Base-by-base conservation (phyloP, 1,140 invertebrate species). In the Telenomus remus region DNA sequence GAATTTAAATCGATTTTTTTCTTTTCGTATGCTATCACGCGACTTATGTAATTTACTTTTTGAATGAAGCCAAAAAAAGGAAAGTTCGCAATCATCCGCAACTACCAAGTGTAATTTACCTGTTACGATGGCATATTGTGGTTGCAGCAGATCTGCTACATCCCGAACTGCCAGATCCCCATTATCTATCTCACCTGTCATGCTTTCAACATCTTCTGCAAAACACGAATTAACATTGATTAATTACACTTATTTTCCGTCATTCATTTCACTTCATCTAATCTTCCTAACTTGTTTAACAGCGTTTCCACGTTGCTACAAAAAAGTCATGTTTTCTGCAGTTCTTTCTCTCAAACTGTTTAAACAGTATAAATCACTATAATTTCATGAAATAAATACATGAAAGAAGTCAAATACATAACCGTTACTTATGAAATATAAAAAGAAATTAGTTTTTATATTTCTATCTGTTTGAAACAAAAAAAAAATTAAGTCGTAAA, bases 111-210 rank as follows among this genome's bases (percentile, higher is more conserved):
- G 55, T 79, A 75, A 53, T 85, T 65, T 83, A 93, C 93, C 96
- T 66, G 96, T 95, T 69, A 97, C 93, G 80, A 97, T 93, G 48
- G 94, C 95, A 87, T 94, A 96, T 86, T 96, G 93, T 46, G 94
- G 92, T 79, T 95, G 93, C 46, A 97, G 88, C 74, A 97, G 89
- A 82, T 96, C 94, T 11, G 94, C 93, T 77, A 97, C 95, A 85
- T 95, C 94, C 66, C 90, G 89, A 54, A 95, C 92, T 76, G 92
- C 92, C 54, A 95, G 73, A 64, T 87, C 86, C 50, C 86, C 86
- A 81, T 88, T 87, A 68, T 88, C 86, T 78, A 87, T 86, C 77
- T 88, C 87, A 44, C 86, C 87, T 71, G 86, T 87, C 86, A 88
- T 88, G 81, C 85, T 88, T 82, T 88, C 86, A 56, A 85, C 86